Evolutionary conservation across 1,140 invertebrate genomes (phyloP), one percentile per base, ranked within the genome.

Genomic region (Rhizoglyphus robini): DNA sequence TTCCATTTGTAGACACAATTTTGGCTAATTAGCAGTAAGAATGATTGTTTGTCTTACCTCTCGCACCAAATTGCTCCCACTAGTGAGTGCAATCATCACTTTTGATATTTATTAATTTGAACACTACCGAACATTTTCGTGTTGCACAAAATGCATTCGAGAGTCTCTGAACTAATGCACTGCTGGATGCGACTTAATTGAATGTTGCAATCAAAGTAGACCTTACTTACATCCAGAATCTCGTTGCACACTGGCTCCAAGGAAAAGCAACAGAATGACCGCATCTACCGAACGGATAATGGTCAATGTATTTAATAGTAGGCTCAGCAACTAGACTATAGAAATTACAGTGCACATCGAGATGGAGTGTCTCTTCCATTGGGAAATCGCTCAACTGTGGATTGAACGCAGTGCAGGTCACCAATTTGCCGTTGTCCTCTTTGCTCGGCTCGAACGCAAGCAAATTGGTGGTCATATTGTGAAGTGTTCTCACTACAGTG

Each of bases 191-290:
- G 18, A 64, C 63, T 85, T 66, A 66, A 58, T 54, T 66, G 65
- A 66, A 66, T 66, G 73, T 86, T 87, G 76, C 88, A 91, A 75
- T 91, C 88, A 71, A 92, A 87, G 75, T 90, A 91, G 49, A 92
- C 88, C 76, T 91, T 88, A 49, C 86, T 86, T 11, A 87, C 87
- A 71, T 80, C 79, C 65, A 76, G 76, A 60, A 80, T 92, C 77
- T 90, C 87, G 85, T 70, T 88, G 86, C 64, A 92, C 77, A 58
- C 69, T 72, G n/a, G 69, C 69, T 29, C 72, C 72, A n/a, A 72
- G 57, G 4, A 63, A 57, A n/a, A 72, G 46, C 38, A 49, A 65
- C 13, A 71, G 48, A 27, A 68, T 63, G 4, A 71, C 71, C n/a
- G 68, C 65, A 54, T 72, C 71, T 72, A 18, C 30, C 25, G 4